These are phyloP conservation scores for Nipponia nippon DNA, from an alignment of 2,113 vertebrate species.

Conservation along the genomic window DNA sequence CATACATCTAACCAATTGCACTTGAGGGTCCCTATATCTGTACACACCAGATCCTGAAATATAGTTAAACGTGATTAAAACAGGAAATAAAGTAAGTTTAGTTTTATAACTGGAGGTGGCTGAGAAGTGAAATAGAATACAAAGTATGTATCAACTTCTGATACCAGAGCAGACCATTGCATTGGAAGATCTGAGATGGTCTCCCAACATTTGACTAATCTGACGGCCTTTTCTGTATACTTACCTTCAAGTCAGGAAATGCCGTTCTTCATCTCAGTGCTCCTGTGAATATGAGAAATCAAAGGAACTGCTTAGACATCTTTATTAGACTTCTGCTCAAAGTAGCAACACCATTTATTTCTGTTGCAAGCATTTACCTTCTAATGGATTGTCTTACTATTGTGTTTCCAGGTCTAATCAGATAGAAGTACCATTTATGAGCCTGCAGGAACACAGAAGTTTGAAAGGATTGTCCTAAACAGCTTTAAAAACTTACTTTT, in stretches of 20 bases:
- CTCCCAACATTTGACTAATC: neutral
- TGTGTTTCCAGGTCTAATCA: neutral
- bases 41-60: neutral
- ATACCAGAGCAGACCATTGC: neutral
- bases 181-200: neutral
- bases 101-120: neutral
- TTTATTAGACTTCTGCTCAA: neutral
- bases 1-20: neutral
- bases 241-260: neutral
- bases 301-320: neutral
- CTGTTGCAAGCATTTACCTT: neutral
- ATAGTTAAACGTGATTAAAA: neutral
- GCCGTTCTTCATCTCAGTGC: neutral
- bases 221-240: neutral
- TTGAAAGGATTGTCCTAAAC: neutral
- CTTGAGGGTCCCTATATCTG: neutral
- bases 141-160: neutral
- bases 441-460: neutral
- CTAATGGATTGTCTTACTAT: neutral
- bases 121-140: neutral
- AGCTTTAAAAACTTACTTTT: neutral
- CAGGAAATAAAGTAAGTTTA: neutral
- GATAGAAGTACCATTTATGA: neutral
- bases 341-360: neutral
- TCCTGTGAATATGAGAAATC: neutral